A percentile compares a stretch with the other conserved stretches of the same genome.
These are phyloP conservation scores for Polietes domitor DNA, from an alignment of 2,888 invertebrate species.

Conservation along the genomic window DNA sequence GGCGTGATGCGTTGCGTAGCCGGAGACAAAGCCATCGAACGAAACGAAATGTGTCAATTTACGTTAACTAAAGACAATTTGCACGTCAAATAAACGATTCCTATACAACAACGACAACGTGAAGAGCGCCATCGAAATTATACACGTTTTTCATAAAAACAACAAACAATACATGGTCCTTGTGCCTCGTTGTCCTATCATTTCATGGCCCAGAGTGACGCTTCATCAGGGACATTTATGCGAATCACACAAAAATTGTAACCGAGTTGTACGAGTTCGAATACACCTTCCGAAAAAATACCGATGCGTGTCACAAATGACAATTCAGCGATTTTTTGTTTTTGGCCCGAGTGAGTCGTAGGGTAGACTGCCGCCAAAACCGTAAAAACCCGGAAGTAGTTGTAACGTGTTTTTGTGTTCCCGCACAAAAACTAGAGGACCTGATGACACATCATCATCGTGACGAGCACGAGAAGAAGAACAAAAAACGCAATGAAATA, in stretches of 20 bases:
- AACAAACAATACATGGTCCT: not conserved
- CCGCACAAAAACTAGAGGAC: not conserved
- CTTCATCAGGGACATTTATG: not conserved
- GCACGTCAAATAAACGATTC: constrained; percentile 37
- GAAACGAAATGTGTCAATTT: constrained; percentile 36
- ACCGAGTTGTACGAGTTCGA: not conserved
- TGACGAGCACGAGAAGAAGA: not conserved
- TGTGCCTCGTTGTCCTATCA: not conserved
- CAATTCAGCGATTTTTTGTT: constrained; percentile 29
- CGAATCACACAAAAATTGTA: not conserved
- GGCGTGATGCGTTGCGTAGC: not conserved
- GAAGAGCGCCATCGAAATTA: not conserved
- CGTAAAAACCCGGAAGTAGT: not conserved
- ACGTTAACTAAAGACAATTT: constrained; percentile 26
- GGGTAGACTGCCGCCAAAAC: not conserved
- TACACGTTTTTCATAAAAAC: constrained; percentile 27
- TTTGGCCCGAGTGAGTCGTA: no score
- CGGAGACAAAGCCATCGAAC: constrained; percentile 3
- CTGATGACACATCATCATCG: constrained; percentile 27
- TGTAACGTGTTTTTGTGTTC: not conserved
- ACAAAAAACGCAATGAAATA: not conserved
- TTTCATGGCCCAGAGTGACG: not conserved
- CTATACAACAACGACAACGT: not conserved
- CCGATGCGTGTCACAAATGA: constrained; percentile 24
- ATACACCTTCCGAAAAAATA: constrained; percentile 21